Percentiles rank a stretch among this genome's conserved stretches.
Conservation (phyloP, 1,140 invertebrate species). For the Macrosteles quadrilineatus region DNA sequence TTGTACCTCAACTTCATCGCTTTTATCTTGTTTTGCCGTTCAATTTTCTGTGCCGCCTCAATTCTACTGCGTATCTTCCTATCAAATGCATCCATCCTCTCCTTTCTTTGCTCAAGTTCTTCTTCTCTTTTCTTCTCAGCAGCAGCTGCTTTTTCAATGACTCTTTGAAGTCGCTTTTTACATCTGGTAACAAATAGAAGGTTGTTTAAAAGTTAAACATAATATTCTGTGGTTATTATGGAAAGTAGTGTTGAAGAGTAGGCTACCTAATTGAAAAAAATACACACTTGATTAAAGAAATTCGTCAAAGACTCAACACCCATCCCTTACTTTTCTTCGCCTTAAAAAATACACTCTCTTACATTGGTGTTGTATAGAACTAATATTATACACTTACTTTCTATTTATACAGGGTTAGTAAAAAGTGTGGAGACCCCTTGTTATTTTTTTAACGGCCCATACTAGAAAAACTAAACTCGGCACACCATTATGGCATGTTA, state of each 20-base stretch:
- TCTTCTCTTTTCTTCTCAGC: not conserved
- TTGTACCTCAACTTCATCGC: constrained; percentile 2
- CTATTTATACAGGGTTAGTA: no score
- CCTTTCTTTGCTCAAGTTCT: not conserved
- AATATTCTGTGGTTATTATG: not conserved
- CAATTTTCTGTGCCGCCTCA: not conserved
- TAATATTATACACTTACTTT: no score
- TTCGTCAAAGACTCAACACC: no score
- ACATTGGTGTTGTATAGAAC: no score
- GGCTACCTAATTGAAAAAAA: not conserved
- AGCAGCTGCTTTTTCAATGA: not conserved
- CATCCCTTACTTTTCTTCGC: no score
- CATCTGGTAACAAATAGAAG: not conserved
- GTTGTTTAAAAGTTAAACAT: not conserved
- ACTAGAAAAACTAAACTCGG: no score
- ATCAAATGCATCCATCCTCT: constrained; percentile 5
- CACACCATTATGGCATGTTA: no score
- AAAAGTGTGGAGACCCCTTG: no score
- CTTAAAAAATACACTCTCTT: no score
- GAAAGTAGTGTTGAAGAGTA: not conserved
- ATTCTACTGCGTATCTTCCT: not conserved
- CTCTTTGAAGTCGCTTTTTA: not conserved
- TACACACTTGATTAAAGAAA: no score
- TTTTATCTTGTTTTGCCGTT: not conserved
- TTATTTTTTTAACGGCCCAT: no score